Base-by-base conservation (phyloP, 2,797 vertebrate genomes). In the Neostethus bicornis region DNA sequence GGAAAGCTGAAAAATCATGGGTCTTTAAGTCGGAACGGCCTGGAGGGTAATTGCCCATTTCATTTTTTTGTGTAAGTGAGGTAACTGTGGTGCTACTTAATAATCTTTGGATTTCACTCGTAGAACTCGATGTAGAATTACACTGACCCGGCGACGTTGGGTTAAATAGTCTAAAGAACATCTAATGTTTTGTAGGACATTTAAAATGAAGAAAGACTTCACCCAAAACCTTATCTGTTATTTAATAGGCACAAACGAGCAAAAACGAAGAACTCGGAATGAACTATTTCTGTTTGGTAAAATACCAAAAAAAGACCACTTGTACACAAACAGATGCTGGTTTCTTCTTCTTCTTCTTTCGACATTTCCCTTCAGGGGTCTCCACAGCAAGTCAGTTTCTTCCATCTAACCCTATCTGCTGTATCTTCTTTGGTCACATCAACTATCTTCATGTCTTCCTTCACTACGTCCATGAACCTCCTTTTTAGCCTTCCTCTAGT, bases 1-100 rank as follows among this genome's bases (percentile, higher is more conserved):
- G 58, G 50, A 67, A 31, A 38, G 31, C 56, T 55, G 44, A 64
- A 39, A 48, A 80, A 76, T 70, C 71, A 66, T 35, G 51, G 28
- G 25, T 76, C 62, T 61, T 49, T 1, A 24, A 61, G 61, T 23
- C 51, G 39, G 29, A 62, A 57, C 24, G 12, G 42, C 66, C 50
- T 58, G 47, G 49, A 49, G 57, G 55, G 19, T 67, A 71, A 74
- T 49, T 61, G 47, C 49, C 57, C 41, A 50, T 71, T 59, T 70
- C 11, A 35, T 61, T 57, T 64, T 50, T 34, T 44, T 10, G n/a
- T 20, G 5, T 21, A n/a, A 25, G 28, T 25, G 7, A 52, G 55
- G 23, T 52, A 68, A 51, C 59, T 50, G 70, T 54, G 52, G 56
- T 28, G 47, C 6, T 1, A 50, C 43, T 54, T 67, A 25, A 62